These are phyloP conservation scores for Mico argentatus DNA, from an alignment of 2,797 vertebrate species.

Conservation along the genomic window DNA sequence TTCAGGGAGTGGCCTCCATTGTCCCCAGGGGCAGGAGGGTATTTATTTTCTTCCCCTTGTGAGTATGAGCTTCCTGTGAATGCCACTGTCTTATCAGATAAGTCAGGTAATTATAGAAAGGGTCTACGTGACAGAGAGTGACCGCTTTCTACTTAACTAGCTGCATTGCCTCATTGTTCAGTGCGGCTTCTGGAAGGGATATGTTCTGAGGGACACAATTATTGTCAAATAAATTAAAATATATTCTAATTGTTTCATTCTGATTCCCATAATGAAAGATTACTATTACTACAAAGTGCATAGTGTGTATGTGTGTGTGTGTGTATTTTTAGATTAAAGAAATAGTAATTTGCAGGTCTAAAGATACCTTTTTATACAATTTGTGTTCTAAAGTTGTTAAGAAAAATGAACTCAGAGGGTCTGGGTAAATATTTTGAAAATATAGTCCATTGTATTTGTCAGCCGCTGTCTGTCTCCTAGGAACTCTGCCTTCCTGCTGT, in stretches of 20 bases:
- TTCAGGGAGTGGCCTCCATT: neutral
- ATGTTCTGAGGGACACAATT: neutral
- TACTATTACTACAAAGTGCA: neutral
- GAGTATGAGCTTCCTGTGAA: neutral
- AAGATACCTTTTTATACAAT: neutral
- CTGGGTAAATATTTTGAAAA: slow-evolving; percentile 54
- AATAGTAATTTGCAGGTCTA: slow-evolving; percentile 2
- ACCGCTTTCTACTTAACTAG: neutral
- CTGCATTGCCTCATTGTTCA: neutral
- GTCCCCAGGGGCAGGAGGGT: neutral
- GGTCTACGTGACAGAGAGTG: no score
- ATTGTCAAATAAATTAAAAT: slow-evolving; percentile 19
- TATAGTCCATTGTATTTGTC: neutral
- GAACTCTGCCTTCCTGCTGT: neutral
- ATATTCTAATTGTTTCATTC: neutral
- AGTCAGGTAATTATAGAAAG: neutral
- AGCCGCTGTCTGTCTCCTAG: slow-evolving; percentile 20
- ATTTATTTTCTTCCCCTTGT: neutral
- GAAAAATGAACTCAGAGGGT: neutral
- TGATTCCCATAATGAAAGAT: neutral
- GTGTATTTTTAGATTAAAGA: neutral
- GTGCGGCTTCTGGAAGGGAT: neutral
- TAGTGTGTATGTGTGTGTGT: neutral
- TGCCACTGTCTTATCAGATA: neutral
- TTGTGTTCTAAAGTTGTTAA: slow-evolving; percentile 7